Percentiles rank a stretch among this genome's conserved stretches.
phyloP scores from a whole-genome alignment of 1,140 invertebrate genomes.

The Polyergus mexicanus region DNA sequence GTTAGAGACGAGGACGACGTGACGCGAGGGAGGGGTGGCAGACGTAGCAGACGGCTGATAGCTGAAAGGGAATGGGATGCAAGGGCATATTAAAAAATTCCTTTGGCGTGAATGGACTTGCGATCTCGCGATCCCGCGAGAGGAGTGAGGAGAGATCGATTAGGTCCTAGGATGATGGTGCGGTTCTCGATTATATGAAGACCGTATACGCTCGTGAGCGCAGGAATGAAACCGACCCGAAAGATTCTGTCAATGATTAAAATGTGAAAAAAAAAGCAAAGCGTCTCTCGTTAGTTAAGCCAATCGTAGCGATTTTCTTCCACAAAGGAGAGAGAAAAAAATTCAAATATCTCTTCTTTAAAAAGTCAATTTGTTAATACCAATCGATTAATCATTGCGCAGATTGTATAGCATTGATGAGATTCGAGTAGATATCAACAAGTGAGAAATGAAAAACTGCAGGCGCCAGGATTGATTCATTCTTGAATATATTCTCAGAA shows the following conservation, averaged over 20 bases:
- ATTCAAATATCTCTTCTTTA: not conserved
- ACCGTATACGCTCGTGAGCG: not conserved
- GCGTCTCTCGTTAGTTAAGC: too few relatives aligned
- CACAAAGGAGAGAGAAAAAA: not conserved
- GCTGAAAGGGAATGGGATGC: too few relatives aligned
- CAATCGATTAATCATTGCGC: not conserved
- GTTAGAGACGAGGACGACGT: slow-evolving; percentile 7
- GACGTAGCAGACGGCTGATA: not conserved
- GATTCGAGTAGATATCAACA: not conserved
- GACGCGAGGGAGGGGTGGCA: not conserved
- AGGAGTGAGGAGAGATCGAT: not conserved
- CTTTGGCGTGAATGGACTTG: slow-evolving; percentile 27
- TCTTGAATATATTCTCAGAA: not conserved
- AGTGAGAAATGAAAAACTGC: not conserved
- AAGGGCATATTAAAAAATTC: slow-evolving; percentile 47
- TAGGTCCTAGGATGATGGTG: not conserved
- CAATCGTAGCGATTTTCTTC: not conserved
- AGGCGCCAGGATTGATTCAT: not conserved
- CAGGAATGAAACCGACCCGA: not conserved
- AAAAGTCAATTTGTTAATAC: not conserved
- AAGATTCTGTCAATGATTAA: not conserved
- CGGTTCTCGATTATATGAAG: not conserved
- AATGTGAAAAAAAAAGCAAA: not conserved
- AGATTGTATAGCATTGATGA: not conserved
- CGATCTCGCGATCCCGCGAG: not conserved